Evolutionary conservation across 2,797 vertebrate genomes (phyloP), one percentile per base, ranked within the genome.

Genomic region (Hapalemur alaotrensis): DNA sequence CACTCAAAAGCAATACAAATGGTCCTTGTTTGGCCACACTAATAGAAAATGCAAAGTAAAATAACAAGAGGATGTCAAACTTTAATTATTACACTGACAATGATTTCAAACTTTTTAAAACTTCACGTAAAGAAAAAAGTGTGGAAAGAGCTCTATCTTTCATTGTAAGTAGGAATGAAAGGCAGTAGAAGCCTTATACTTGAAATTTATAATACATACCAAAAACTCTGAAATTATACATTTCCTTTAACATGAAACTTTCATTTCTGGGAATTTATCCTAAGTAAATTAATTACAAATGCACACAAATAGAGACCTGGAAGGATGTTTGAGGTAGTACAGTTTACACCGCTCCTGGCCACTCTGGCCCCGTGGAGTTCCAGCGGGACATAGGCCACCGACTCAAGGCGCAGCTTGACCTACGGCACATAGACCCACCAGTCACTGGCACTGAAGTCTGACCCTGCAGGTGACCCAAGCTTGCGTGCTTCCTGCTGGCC

Each of bases 71-170:
- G 6, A 70, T 80, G 57, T 17, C 61, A 83, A 82, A 32, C 2
- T 72, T 89, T 93, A 30, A 54, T 43, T 50, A 59, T 48, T 50
- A 50, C 9, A 12, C 5, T 48, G 48, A 43, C 30, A 80, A 15
- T 43, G n/a, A 65, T 86, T 79, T 95, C 63, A 73, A 83, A 75
- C 52, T 93, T 86, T 73, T n/a, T 10, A 41, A 89, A 85, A 76
- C 23, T 83, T 50, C 6, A 17, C 22, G 22, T 43, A 8, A 81
- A 75, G 22, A 88, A 38, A 5, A 84, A 9, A 61, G 30, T 8
- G 0, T 43, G 12, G 32, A 73, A 67, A 38, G 11, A 80, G 17
- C 7, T 30, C 8, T 82, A 4, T 78, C 52, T 85, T 63, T 61
- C 18, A 25, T 3, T 52, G 4, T 35, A 69, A 89, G 9, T 46